These are phyloP conservation scores for Mastacembelus armatus DNA, from an alignment of 2,797 vertebrate genomes.

Conservation along the genomic window DNA sequence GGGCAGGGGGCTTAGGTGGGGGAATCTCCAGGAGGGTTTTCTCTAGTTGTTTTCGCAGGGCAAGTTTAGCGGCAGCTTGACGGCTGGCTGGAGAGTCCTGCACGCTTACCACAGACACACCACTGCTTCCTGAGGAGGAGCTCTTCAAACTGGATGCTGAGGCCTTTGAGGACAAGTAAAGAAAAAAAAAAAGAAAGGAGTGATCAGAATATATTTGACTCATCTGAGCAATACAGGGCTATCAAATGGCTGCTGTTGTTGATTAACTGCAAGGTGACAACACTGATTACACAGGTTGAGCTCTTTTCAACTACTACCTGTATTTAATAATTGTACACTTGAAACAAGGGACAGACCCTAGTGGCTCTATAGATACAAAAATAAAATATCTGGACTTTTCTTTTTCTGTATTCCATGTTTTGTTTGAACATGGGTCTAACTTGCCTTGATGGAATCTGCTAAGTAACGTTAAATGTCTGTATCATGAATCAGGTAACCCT, in stretches of 20 bases:
- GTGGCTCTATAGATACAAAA: no score
- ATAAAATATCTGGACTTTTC: no score
- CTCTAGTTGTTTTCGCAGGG: conserved; percentile 95
- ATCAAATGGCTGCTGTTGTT: neutral
- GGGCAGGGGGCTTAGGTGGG: conserved; percentile 92
- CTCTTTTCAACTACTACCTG: no score
- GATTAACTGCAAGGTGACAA: neutral
- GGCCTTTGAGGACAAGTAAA: conserved; percentile 72
- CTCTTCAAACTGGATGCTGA: conserved; percentile 87
- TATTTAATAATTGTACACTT: no score
- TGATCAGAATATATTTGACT: neutral
- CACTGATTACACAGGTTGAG: neutral
- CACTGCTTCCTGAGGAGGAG: conserved; percentile 81
- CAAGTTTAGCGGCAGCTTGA: conserved; percentile 94
- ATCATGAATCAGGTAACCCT: no score
- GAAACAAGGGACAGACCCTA: no score
- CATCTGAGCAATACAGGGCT: neutral
- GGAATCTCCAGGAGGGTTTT: conserved; percentile 97
- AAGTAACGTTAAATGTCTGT: no score
- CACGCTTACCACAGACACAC: conserved; percentile 75
- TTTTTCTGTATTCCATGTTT: no score
- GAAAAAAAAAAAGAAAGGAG: neutral
- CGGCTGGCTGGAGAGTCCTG: conserved; percentile 92
- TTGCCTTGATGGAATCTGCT: no score
- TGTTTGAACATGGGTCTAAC: no score